Percentiles rank a stretch among this genome's conserved stretches.
phyloP scores from a whole-genome alignment of 37 sponge, comb jelly and placozoan genomes.

The Oopsacas minuta region DNA sequence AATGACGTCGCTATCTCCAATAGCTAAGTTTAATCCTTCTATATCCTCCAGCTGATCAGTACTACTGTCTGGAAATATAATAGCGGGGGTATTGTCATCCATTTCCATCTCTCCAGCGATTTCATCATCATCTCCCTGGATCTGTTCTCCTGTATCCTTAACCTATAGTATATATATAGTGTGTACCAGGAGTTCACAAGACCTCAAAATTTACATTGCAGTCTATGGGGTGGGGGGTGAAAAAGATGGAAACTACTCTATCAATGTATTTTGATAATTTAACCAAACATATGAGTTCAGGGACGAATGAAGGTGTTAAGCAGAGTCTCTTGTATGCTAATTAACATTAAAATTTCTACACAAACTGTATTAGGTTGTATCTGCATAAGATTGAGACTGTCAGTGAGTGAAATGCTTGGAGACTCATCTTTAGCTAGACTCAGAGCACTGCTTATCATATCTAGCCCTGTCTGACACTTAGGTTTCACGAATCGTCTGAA shows the following conservation, averaged over 20 bases:
- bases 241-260: no score
- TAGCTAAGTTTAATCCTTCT: not conserved
- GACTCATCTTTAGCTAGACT: not conserved
- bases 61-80: not conserved
- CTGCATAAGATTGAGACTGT: conserved; percentile 3
- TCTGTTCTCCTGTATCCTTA: not conserved
- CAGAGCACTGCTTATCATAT: not conserved
- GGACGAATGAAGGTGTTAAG: no score
- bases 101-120: not conserved
- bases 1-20: not conserved
- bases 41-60: not conserved
- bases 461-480: not conserved
- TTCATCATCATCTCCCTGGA: not conserved
- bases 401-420: not conserved
- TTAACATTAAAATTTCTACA: no score
- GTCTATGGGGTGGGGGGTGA: no score
- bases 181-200: no score
- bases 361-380: not conserved
- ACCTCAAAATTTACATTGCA: no score
- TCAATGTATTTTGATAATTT: no score
- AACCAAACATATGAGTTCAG: no score
- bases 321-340: no score
- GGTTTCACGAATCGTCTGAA: not conserved
- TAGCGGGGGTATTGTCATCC: not conserved
- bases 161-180: no score